Conservation (phyloP, 2,113 vertebrate genomes). For the Tetraodon nigroviridis region DNA sequence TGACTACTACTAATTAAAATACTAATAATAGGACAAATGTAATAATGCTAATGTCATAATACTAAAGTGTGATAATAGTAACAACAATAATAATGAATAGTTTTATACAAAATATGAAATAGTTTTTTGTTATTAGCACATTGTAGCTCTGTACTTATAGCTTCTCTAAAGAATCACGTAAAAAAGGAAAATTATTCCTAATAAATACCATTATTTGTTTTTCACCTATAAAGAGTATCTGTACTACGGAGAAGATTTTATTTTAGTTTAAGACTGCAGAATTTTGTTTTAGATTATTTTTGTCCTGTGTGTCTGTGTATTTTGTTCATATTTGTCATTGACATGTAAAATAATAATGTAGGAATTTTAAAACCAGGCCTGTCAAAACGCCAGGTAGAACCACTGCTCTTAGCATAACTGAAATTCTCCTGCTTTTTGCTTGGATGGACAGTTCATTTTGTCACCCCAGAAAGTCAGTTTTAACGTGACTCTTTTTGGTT, state of each 20-base stretch:
- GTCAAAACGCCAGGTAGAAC: background rate
- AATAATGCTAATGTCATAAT: no score
- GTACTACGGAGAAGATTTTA: no score
- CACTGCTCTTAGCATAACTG: background rate
- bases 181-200: no score
- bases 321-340: background rate
- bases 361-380: no score
- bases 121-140: background rate
- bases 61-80: no score
- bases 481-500: slow-evolving; percentile 36
- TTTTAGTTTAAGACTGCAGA: no score
- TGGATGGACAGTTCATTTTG: no score
- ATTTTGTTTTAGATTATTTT: background rate
- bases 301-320: slow-evolving; percentile 19
- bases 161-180: background rate
- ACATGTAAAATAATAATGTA: no score
- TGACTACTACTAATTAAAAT: no score
- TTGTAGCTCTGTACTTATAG: background rate
- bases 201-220: no score
- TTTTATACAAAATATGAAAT: background rate
- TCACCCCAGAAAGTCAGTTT: slow-evolving; percentile 1
- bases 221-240: no score
- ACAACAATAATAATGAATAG: background rate
- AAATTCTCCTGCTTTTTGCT: background rate
- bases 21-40: no score